These are phyloP conservation scores for Oreochromis spilurus DNA, from an alignment of 2,113 vertebrate species.

Conservation along the genomic window DNA sequence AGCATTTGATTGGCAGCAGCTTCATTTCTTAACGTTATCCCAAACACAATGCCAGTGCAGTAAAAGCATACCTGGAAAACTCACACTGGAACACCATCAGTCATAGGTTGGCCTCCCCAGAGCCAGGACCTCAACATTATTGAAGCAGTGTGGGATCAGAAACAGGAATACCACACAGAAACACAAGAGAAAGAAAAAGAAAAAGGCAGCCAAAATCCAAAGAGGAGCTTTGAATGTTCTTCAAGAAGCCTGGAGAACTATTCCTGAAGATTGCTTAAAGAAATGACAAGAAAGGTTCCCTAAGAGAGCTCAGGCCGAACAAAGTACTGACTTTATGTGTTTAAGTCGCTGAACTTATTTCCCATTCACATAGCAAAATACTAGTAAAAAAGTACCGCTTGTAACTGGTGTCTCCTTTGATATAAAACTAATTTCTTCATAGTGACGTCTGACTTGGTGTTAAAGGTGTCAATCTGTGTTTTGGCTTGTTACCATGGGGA, in stretches of 20 bases:
- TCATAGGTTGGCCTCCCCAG: not conserved
- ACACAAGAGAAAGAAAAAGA: not conserved
- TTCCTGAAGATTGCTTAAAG: not conserved
- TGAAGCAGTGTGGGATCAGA: not conserved
- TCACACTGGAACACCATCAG: not conserved
- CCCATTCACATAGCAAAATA: not conserved
- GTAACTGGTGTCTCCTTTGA: not conserved
- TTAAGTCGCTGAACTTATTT: not conserved
- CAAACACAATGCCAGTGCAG: not conserved
- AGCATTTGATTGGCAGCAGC: not conserved
- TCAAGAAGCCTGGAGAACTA: not conserved
- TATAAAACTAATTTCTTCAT: not conserved
- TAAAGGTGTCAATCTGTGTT: not conserved
- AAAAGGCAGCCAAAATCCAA: not conserved
- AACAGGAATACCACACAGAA: not conserved
- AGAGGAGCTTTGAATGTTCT: not conserved
- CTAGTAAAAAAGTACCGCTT: not conserved
- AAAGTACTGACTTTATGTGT: not conserved
- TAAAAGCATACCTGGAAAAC: not conserved
- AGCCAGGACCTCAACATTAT: not conserved
- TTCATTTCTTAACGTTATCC: not conserved
- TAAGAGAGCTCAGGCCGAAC: not conserved
- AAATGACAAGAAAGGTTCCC: not conserved
- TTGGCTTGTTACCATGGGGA: not conserved
- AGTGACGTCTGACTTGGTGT: not conserved